Percentiles rank a stretch among this genome's conserved stretches.
Evolutionary conservation across 2,888 invertebrate genomes (phyloP).

Genomic region (Athrips mouffetella): DNA sequence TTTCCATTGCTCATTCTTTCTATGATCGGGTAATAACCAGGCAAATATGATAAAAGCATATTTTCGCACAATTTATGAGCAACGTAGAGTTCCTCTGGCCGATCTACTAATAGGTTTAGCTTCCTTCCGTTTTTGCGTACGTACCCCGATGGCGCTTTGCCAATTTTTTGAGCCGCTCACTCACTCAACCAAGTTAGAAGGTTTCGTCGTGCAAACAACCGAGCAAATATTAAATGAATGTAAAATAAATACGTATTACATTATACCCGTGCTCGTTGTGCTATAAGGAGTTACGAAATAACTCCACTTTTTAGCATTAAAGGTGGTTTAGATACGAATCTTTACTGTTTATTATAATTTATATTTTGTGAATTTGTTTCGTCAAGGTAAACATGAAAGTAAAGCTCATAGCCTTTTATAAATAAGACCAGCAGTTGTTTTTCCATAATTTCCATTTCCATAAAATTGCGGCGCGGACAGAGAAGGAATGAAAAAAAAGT

Average conservation of each 20-base stretch:
- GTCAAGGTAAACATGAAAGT: no score
- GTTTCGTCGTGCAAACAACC: background rate
- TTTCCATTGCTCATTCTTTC: background rate
- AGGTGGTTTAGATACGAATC: background rate
- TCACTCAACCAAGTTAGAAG: constrained; percentile 5
- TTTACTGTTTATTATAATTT: no score
- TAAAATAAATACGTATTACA: background rate
- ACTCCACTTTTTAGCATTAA: background rate
- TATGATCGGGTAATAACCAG: background rate
- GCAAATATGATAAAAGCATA: constrained; percentile 1
- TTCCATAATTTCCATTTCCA: no score
- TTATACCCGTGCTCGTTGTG: no score
- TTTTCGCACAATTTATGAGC: constrained; percentile 4
- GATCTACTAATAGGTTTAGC: constrained; percentile 14
- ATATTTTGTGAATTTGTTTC: no score
- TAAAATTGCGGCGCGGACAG: no score
- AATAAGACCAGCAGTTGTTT: no score
- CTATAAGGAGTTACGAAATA: constrained; percentile 1
- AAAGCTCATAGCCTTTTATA: no score
- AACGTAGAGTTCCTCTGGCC: background rate
- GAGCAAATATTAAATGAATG: background rate
- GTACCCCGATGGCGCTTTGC: constrained; percentile 11
- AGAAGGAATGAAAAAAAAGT: no score
- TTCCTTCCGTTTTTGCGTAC: constrained; percentile 12
- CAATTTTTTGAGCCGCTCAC: constrained; percentile 12